Conservation (phyloP, 2,113 vertebrate genomes). For the Otocyon megalotis region DNA sequence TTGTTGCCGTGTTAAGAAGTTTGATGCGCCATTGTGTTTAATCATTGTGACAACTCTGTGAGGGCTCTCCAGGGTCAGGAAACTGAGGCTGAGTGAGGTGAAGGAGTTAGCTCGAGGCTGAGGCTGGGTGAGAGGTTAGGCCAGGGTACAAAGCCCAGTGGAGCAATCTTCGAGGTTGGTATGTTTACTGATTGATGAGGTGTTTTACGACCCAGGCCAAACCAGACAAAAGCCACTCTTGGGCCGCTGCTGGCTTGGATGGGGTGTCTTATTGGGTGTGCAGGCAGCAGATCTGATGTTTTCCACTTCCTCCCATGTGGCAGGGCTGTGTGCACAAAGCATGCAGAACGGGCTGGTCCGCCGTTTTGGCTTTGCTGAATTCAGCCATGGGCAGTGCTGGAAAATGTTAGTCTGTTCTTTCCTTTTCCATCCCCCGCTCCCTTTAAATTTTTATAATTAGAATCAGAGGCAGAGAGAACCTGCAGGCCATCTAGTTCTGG, state of each 20-base stretch:
- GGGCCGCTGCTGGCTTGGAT: neutral
- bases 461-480: constrained; percentile 43
- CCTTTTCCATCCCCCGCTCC: constrained; percentile 23
- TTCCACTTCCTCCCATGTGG: neutral
- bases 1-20: neutral
- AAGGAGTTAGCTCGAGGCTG: neutral
- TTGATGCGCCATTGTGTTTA: accelerated
- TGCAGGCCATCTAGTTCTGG: neutral
- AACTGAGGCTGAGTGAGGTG: neutral
- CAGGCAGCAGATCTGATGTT: neutral
- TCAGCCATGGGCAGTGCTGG: constrained; percentile 44
- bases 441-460: constrained; percentile 41
- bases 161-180: neutral
- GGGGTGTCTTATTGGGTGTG: neutral
- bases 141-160: neutral
- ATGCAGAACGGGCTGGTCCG: neutral
- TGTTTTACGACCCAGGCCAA: neutral
- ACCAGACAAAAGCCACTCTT: neutral
- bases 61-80: neutral
- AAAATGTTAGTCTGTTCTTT: constrained; percentile 50
- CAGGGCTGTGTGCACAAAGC: neutral
- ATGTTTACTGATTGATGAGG: neutral
- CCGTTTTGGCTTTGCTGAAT: neutral
- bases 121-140: neutral
- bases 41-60: neutral